These are phyloP conservation scores for Zaprionus bogoriensis DNA, from an alignment of 2,888 invertebrate species.

Conservation along the genomic window DNA sequence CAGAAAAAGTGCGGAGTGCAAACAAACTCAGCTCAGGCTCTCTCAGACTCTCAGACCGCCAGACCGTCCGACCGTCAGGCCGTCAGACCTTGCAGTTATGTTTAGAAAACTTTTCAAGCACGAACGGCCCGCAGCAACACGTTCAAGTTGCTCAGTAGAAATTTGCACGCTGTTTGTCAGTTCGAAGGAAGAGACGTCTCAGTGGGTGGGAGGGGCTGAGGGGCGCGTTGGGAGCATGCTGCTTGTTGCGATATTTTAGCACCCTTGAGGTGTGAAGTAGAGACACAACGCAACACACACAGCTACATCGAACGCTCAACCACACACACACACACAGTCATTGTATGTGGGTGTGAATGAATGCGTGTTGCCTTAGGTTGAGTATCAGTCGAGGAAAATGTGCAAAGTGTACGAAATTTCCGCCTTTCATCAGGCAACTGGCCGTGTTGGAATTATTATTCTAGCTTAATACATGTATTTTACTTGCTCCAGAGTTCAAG, in stretches of 20 bases:
- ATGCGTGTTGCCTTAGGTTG: conserved; percentile 36
- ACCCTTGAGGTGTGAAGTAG: conserved; percentile 73
- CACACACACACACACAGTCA: conserved; percentile 1
- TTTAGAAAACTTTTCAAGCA: conserved; percentile 77
- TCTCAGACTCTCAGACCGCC: conserved; percentile 26
- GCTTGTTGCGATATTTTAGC: conserved; percentile 66
- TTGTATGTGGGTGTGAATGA: conserved; percentile 1
- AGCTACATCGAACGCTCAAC: neutral
- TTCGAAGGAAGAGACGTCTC: conserved; percentile 3
- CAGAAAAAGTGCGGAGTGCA: conserved; percentile 26
- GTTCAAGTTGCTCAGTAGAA: conserved; percentile 58
- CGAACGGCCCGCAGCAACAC: conserved; percentile 74
- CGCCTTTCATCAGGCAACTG: conserved; percentile 13
- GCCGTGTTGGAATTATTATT: too few relatives aligned
- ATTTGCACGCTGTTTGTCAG: conserved; percentile 54
- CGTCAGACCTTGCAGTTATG: conserved; percentile 59
- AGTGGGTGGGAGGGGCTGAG: neutral
- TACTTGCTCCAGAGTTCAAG: too few relatives aligned
- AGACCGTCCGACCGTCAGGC: neutral
- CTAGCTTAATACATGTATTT: too few relatives aligned
- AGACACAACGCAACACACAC: conserved; percentile 36
- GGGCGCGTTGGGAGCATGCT: conserved; percentile 19
- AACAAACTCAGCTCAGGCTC: too few relatives aligned
- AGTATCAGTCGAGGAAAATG: conserved; percentile 24
- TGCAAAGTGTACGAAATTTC: conserved; percentile 37